phyloP scores from a whole-genome alignment of 64 coral and sea anemone species.

The Catalaphyllia jardinei region DNA sequence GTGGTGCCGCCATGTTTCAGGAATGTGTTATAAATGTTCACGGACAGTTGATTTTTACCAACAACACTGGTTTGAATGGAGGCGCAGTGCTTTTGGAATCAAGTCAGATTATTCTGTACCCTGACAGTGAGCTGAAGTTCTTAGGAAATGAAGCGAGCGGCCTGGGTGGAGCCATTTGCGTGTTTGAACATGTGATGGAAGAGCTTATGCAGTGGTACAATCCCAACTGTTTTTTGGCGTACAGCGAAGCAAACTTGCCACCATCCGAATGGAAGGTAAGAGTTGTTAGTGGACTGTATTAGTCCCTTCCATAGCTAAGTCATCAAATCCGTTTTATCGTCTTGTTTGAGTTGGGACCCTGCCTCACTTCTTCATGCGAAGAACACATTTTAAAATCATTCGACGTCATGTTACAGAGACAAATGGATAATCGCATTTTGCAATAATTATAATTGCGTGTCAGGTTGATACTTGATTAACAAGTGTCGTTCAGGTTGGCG shows the following conservation, averaged over 20 bases:
- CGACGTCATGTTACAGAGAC: too few species aligned
- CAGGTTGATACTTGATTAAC: too few species aligned
- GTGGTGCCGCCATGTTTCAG: constrained; percentile 33
- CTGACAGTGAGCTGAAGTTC: constrained; percentile 61
- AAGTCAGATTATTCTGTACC: constrained; percentile 76
- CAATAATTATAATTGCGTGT: too few species aligned
- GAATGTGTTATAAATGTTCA: constrained; percentile 58
- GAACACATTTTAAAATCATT: too few species aligned
- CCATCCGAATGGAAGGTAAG: constrained; percentile 89
- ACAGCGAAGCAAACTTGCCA: constrained; percentile 41
- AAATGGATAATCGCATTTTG: too few species aligned
- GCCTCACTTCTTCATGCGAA: too few species aligned
- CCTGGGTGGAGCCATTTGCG: constrained; percentile 68
- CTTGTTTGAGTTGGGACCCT: too few species aligned
- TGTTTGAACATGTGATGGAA: constrained; percentile 26
- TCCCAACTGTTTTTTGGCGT: constrained; percentile 79
- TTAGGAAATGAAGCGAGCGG: constrained; percentile 41
- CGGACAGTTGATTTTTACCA: constrained; percentile 48
- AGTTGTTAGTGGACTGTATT: neutral
- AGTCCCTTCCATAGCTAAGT: too few species aligned
- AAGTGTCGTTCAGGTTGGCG: too few species aligned
- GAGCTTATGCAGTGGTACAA: constrained; percentile 82
- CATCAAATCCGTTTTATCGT: too few species aligned
- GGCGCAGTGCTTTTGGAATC: constrained; percentile 55
- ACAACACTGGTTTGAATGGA: constrained; percentile 63